Evolutionary conservation across 2,113 vertebrate species (phyloP), one percentile per base, ranked within the genome.

Genomic region (Verasper variegatus): DNA sequence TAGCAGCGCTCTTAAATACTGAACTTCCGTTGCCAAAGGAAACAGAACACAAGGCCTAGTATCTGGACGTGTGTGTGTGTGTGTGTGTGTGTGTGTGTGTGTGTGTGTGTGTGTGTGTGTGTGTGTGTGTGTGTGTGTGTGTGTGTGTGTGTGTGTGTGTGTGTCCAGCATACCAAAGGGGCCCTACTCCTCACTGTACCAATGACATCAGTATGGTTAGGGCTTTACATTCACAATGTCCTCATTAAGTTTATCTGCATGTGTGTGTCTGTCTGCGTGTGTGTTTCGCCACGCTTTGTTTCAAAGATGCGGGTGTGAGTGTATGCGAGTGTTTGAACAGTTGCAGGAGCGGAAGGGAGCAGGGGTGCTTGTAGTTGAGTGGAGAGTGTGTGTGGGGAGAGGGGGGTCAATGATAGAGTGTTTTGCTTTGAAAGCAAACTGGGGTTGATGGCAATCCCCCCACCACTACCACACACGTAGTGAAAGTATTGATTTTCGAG

Each of bases 1-100:
- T 87, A 70, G 82, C 76, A 84, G 91, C 61, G 17, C 76, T 86
- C 84, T 89, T 84, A 92, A 92, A 93, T 81, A 82, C 85, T 81
- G 59, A 68, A 91, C 92, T 94, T 93, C 84, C 84, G 85, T 90
- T 92, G 91, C 84, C 84, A 90, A 84, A 89, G 87, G 91, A 91
- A 91, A 91, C 90, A 66, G 86, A 92, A 86, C 85, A 84, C 84
- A 86, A 83, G 84, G 80, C 83, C 77, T 73, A 82, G 83, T 69
- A 85, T 82, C 24, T 52, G 61, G 69, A 61, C 54, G 24, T 68
- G 72, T 67, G 62, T 59, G 66, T 70, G 64, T 67, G 67, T 65
- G 74, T 73, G 76, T 63, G 61, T 45, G 74, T 64, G 27, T 78
- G 83, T 80, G 78, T 71, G 65, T 63, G 76, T 64, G 68, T 58